Percentiles rank a stretch among this genome's conserved stretches.
Conservation (phyloP, 2,888 invertebrate genomes). For the Steinernema hermaphroditum region DNA sequence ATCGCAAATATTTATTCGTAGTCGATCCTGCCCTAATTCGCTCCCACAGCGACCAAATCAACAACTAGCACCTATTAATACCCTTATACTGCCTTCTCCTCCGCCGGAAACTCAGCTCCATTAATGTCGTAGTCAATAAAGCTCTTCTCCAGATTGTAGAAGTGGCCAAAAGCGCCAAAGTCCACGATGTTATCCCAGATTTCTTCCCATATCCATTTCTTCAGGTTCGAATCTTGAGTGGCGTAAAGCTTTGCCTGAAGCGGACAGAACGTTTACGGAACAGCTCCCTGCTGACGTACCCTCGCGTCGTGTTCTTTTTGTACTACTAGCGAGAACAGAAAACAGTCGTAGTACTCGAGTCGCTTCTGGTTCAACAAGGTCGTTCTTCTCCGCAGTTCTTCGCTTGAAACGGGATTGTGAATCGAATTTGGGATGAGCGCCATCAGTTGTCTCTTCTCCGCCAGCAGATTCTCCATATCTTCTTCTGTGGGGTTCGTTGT, state of each 20-base stretch:
- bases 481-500: constrained; percentile 52
- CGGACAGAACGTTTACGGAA: background rate
- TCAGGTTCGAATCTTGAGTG: constrained; percentile 50
- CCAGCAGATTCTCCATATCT: constrained; percentile 48
- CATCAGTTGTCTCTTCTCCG: constrained; percentile 53
- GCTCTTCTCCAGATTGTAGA: constrained; percentile 47
- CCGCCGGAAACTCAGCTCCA: constrained; percentile 37
- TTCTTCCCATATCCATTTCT: constrained; percentile 53
- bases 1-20: too few relatives aligned
- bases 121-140: constrained; percentile 55
- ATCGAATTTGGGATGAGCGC: constrained; percentile 53
- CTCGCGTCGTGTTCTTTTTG: constrained; percentile 49
- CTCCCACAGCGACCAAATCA: constrained; percentile 17
- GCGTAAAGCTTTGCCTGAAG: constrained; percentile 47
- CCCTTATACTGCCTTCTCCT: background rate
- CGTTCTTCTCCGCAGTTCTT: constrained; percentile 42
- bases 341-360: constrained; percentile 56
- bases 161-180: constrained; percentile 56
- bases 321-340: constrained; percentile 57
- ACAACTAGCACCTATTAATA: background rate
- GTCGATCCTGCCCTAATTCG: too few relatives aligned
- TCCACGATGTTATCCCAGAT: constrained; percentile 55
- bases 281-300: constrained; percentile 37
- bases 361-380: constrained; percentile 47
- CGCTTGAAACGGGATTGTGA: constrained; percentile 49